Base-by-base conservation (phyloP, 2,888 invertebrate species). In the Allacma fusca region DNA sequence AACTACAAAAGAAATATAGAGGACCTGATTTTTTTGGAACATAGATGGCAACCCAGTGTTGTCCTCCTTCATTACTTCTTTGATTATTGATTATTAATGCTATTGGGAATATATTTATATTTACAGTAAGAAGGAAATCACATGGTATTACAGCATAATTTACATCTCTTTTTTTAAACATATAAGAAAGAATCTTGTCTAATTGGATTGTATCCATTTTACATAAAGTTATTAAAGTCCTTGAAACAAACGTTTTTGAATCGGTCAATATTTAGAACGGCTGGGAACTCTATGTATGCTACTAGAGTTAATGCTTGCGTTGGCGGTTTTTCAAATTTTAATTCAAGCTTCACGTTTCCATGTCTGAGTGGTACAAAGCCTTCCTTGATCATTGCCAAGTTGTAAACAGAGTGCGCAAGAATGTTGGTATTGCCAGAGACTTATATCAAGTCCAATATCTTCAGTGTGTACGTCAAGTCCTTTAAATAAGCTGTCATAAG, bases 221-320 rank as follows among this genome's bases (percentile, higher is more conserved):
- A 67, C 9, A 9, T 19, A 59, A 23, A n/a, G 9, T 59, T n/a
- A 65, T 62, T 64, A 57, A 72, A 78, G 34, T 81, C 81, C 26
- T 72, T 76, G 44, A 50, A 77, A n/a, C 50, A 77, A 7, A 81
- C 79, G 19, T 77, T 75, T 50, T 77, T 71, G 34, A 77, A 23
- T 0, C 65, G 75, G 50, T 80, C 64, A 4, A 81, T 78, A 40
- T 78, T 64, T 23, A 80, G 29, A 0, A 73, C 34, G 21, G 77
- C 64, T 44, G 72, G 78, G 69, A 78, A 79, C 16, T 80, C 80
- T 0, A 68, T 23, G 34, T 80, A 79, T 16, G 44, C 34, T 13
- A 81, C n/a, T 0, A 79, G 79, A 21, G 79, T 78, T 24, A 81
- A 12, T 19, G 79, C 78, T 1, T 76, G n/a, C 0, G 76, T 23